These are phyloP conservation scores for Metellina segmentata DNA, from an alignment of 2,888 invertebrate species.

Conservation along the genomic window DNA sequence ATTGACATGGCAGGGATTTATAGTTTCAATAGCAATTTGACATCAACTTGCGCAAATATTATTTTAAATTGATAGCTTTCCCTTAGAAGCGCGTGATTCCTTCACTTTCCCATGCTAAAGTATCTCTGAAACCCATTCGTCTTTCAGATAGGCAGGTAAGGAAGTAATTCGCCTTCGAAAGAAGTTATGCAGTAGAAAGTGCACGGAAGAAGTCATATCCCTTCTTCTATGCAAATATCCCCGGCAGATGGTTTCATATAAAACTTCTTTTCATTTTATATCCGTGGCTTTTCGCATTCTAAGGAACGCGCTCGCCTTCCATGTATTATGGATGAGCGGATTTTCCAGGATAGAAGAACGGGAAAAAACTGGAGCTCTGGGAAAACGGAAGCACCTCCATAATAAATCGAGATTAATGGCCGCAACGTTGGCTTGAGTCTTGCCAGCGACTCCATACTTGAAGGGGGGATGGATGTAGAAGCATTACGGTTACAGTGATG, in stretches of 20 bases:
- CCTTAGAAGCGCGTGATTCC: no score
- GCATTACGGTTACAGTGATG: slow-evolving; percentile 21
- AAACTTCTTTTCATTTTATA: neutral
- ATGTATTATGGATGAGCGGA: slow-evolving; percentile 31
- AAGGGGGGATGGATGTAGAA: slow-evolving; percentile 3
- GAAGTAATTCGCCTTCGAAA: no score
- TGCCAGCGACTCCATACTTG: neutral
- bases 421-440: neutral
- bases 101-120: no score
- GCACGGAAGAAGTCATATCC: neutral
- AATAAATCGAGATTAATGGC: slow-evolving; percentile 50
- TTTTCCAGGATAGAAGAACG: neutral
- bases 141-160: no score
- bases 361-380: neutral
- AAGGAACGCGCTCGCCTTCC: neutral
- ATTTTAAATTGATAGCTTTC: no score
- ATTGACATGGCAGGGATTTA: no score
- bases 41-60: no score
- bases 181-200: no score
- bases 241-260: neutral
- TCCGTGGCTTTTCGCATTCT: neutral
- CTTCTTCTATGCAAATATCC: neutral
- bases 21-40: no score
- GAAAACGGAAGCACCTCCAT: neutral
- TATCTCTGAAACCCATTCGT: no score